Evolutionary conservation across 2,113 vertebrate species (phyloP).

Genomic region (Sarotherodon lohbergeri): DNA sequence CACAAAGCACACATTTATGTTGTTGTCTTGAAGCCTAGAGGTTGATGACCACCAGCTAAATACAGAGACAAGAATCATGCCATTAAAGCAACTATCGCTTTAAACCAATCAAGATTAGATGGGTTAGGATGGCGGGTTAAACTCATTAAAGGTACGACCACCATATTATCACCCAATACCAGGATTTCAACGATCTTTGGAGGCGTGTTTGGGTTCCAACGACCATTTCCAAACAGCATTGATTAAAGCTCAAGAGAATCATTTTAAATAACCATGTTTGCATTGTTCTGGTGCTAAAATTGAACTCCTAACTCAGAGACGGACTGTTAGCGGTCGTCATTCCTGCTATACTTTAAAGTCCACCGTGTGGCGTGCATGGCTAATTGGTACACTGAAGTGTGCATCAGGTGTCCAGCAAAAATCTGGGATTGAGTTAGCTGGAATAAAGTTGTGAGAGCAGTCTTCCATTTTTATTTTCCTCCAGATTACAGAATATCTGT

Average conservation of each 20-base stretch:
- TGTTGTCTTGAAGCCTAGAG: not conserved
- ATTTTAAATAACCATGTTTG: not conserved
- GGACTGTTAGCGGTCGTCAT: accelerated
- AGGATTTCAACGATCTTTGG: not conserved
- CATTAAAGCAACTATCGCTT: not conserved
- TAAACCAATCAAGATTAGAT: not conserved
- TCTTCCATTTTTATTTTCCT: not conserved
- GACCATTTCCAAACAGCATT: not conserved
- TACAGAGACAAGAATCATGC: not conserved
- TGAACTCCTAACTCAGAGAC: not conserved
- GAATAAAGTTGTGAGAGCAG: not conserved
- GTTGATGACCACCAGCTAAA: not conserved
- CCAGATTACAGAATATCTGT: not conserved
- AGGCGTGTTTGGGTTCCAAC: not conserved
- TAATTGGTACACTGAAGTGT: not conserved
- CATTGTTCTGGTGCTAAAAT: not conserved
- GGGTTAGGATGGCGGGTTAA: not conserved
- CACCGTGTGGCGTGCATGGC: not conserved
- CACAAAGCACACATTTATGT: not conserved
- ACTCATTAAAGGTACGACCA: not conserved
- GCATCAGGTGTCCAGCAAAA: not conserved
- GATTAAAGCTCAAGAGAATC: not conserved
- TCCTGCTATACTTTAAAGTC: not conserved
- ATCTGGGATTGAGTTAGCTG: not conserved
- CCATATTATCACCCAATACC: not conserved